A percentile compares a stretch with the other conserved stretches of the same genome.
These are phyloP conservation scores for Glyptemys insculpta DNA, from an alignment of 2,797 vertebrate genomes.

Conservation along the genomic window DNA sequence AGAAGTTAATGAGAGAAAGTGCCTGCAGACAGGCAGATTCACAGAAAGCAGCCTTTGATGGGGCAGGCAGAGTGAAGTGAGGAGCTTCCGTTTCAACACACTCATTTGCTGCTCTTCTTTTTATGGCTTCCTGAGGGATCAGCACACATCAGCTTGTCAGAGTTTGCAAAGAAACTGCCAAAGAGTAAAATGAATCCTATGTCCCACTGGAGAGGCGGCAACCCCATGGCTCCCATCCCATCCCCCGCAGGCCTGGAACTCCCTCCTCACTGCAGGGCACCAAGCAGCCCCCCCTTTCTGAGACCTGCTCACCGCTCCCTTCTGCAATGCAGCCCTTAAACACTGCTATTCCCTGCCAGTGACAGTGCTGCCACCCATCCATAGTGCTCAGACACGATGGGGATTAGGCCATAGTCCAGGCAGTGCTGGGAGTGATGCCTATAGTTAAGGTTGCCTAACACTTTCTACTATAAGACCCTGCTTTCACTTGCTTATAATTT, in stretches of 20 bases:
- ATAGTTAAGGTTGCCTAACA: conserved; percentile 53
- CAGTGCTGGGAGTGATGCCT: not conserved
- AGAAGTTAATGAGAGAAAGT: conserved; percentile 53
- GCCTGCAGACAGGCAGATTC: conserved; percentile 36
- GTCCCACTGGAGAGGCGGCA: not conserved
- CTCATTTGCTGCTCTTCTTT: conserved; percentile 50
- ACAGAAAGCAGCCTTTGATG: conserved; percentile 56
- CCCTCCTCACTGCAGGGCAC: not conserved
- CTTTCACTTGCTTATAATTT: conserved; percentile 40
- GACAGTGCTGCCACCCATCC: not conserved
- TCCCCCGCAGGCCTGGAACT: not conserved
- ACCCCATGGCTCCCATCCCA: not conserved
- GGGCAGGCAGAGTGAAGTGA: conserved; percentile 25
- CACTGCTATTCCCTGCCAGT: not conserved
- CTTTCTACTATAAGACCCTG: conserved; percentile 34
- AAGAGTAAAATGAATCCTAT: not conserved
- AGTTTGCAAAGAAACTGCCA: conserved; percentile 51
- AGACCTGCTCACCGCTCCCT: not conserved
- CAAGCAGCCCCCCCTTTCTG: not conserved
- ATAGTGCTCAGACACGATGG: not conserved
- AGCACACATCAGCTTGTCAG: not conserved
- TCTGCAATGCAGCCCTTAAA: not conserved
- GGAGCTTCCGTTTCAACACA: conserved; percentile 57
- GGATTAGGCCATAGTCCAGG: not conserved
- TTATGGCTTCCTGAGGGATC: conserved; percentile 55